Percentiles rank a stretch among this genome's conserved stretches.
Evolutionary conservation across 2,888 invertebrate genomes (phyloP).

Genomic region (Drosophila lacicola): DNA sequence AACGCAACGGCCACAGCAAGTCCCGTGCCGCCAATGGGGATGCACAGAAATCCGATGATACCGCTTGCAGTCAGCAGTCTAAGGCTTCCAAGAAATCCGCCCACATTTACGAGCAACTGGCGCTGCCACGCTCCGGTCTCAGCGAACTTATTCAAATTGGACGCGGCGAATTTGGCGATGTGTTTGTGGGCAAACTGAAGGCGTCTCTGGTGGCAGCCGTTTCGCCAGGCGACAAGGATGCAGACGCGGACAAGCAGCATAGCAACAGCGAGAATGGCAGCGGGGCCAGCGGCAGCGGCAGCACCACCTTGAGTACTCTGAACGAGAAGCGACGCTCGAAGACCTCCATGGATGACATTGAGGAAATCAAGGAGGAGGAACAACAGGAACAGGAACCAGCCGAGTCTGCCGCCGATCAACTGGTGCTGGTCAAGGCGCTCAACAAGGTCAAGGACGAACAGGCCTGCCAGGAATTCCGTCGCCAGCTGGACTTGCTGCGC

Average conservation of each 20-base stretch:
- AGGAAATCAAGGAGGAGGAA: constrained; percentile 84
- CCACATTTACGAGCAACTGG: constrained; percentile 90
- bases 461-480: constrained; percentile 92
- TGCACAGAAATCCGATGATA: constrained; percentile 87
- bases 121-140: constrained; percentile 90
- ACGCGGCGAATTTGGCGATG: constrained; percentile 96
- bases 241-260: constrained; percentile 79
- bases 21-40: constrained; percentile 86
- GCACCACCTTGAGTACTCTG: constrained; percentile 72
- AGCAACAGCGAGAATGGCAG: constrained; percentile 79
- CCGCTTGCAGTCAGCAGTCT: constrained; percentile 88
- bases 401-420: constrained; percentile 59
- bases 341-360: constrained; percentile 85
- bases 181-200: constrained; percentile 90
- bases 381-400: constrained; percentile 46
- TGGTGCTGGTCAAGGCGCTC: constrained; percentile 91
- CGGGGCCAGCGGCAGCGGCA: constrained; percentile 62
- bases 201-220: constrained; percentile 62
- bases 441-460: constrained; percentile 92
- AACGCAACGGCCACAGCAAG: constrained; percentile 82
- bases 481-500: constrained; percentile 94
- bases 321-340: constrained; percentile 84
- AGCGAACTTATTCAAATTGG: constrained; percentile 90
- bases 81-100: constrained; percentile 87
- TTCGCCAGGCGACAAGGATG: constrained; percentile 66